Conservation (phyloP, 2,113 vertebrate species). For the Ammodytes marinus region DNA sequence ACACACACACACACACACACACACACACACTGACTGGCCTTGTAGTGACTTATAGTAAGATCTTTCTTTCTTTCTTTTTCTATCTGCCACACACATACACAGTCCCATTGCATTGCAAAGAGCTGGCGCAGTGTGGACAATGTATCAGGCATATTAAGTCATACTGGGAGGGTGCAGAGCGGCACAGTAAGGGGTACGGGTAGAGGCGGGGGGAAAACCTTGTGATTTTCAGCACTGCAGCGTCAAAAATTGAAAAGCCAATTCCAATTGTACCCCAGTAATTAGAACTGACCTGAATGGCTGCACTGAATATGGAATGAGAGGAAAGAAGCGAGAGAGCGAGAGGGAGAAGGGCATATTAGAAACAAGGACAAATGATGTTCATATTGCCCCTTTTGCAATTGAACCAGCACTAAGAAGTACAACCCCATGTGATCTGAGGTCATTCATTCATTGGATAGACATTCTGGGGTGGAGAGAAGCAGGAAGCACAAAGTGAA, state of each 20-base stretch:
- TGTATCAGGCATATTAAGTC: slow-evolving; percentile 81
- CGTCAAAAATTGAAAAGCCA: slow-evolving; percentile 85
- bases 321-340: slow-evolving; percentile 30
- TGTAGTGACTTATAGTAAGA: slow-evolving; percentile 61
- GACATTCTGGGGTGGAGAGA: too few species aligned
- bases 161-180: slow-evolving; percentile 45
- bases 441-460: too few species aligned
- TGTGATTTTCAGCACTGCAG: slow-evolving; percentile 72
- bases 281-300: slow-evolving; percentile 84
- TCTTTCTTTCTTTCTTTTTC: slow-evolving; percentile 44
- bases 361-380: slow-evolving; percentile 71
- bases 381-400: not conserved
- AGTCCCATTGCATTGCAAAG: slow-evolving; percentile 63
- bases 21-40: slow-evolving; percentile 41
- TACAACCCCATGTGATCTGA: too few species aligned
- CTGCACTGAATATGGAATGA: slow-evolving; percentile 76
- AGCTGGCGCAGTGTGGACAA: slow-evolving; percentile 70
- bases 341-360: slow-evolving; percentile 46
- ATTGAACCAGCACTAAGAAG: too few species aligned
- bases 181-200: not conserved
- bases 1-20: not conserved
- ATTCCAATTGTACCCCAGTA: slow-evolving; percentile 82
- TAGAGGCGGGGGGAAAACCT: slow-evolving; percentile 35
- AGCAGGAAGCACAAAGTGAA: too few species aligned
- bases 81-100: slow-evolving; percentile 43